These are phyloP conservation scores for Rhodinocichla rosea DNA, from an alignment of 2,113 vertebrate genomes.

Conservation along the genomic window DNA sequence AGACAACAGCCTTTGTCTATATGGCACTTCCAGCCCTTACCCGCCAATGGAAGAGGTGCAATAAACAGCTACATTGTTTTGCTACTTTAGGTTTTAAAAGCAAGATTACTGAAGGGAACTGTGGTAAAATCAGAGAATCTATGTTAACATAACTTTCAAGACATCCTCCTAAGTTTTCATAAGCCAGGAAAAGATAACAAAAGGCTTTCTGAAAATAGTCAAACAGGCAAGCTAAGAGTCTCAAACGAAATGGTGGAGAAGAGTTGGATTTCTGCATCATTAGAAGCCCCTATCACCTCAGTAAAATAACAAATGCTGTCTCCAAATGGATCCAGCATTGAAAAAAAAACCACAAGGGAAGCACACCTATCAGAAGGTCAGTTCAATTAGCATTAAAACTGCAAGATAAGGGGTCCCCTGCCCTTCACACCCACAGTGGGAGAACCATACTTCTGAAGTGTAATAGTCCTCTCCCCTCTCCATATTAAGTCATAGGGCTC, in stretches of 20 bases:
- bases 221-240: not conserved
- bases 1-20: fast-evolving
- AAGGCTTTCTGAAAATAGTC: not conserved
- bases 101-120: not conserved
- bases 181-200: not conserved
- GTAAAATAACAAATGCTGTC: not conserved
- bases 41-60: not conserved
- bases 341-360: not conserved
- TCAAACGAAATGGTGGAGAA: not conserved
- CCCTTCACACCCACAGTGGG: not conserved
- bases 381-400: not conserved
- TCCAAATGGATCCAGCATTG: not conserved
- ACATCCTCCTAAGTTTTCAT: not conserved
- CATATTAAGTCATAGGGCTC: not conserved
- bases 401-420: not conserved
- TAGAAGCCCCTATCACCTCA: not conserved
- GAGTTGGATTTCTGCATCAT: not conserved
- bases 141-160: not conserved
- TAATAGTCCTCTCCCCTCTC: not conserved
- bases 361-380: not conserved
- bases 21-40: not conserved
- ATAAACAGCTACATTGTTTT: not conserved
- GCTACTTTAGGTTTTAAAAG: not conserved
- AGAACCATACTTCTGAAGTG: not conserved
- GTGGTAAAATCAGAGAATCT: not conserved